phyloP scores from a whole-genome alignment of 2,888 invertebrate genomes.

The Caradrina clavipalpis region DNA sequence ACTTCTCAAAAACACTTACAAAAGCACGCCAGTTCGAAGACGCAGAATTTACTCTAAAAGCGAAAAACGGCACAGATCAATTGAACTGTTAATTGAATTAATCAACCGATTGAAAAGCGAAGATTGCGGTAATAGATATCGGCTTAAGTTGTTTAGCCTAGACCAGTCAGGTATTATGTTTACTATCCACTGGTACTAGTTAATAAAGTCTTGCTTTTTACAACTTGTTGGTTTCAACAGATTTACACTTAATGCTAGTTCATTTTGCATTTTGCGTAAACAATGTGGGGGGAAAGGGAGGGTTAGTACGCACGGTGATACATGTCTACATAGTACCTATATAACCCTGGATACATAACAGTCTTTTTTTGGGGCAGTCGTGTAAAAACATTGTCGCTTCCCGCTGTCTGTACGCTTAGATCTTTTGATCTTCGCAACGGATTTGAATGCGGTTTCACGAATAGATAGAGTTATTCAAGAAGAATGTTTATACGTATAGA shows the following conservation, averaged over 20 bases:
- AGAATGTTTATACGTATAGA: too few relatives aligned
- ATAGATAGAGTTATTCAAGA: too few relatives aligned
- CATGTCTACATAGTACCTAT: too few relatives aligned
- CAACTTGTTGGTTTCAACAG: constrained; percentile 19
- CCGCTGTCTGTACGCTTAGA: too few relatives aligned
- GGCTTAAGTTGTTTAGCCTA: constrained; percentile 34
- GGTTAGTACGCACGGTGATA: too few relatives aligned
- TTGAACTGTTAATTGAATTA: constrained; percentile 60
- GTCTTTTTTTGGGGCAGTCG: too few relatives aligned
- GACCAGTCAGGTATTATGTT: constrained; percentile 41
- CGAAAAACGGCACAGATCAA: constrained; percentile 36
- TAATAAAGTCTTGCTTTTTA: constrained; percentile 45
- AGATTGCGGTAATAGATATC: constrained; percentile 48
- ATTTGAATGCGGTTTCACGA: too few relatives aligned
- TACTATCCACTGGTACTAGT: constrained; percentile 37
- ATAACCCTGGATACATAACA: too few relatives aligned
- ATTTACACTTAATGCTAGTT: constrained; percentile 1
- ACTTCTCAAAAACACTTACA: background rate
- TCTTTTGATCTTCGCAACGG: too few relatives aligned
- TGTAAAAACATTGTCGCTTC: too few relatives aligned
- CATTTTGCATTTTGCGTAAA: background rate
- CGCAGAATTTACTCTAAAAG: constrained; percentile 24
- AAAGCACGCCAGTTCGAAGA: constrained; percentile 4
- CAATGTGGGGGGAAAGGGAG: background rate
- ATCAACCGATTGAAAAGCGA: constrained; percentile 55